Conservation (phyloP, 2,797 vertebrate genomes). For the Scyliorhinus canicula region DNA sequence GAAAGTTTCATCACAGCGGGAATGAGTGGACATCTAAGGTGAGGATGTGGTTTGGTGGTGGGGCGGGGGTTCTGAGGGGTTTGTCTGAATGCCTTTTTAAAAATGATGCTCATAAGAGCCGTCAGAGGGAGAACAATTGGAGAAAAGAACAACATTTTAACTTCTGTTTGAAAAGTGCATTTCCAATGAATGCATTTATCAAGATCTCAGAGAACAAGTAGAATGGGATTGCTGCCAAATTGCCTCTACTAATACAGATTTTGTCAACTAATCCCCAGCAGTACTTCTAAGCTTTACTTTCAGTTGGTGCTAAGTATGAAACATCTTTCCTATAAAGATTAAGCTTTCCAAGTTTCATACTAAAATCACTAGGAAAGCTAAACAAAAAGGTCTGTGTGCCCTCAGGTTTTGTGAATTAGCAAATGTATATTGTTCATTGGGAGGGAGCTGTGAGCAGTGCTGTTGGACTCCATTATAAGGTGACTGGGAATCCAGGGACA, state of each 20-base stretch:
- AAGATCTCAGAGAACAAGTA: neutral
- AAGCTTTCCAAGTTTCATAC: neutral
- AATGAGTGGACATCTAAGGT: neutral
- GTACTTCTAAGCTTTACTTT: neutral
- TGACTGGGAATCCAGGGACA: neutral
- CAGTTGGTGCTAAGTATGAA: neutral
- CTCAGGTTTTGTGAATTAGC: neutral
- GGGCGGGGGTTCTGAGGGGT: neutral
- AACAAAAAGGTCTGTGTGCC: neutral
- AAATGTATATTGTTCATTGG: neutral
- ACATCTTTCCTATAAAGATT: neutral
- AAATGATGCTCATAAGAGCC: neutral
- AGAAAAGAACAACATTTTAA: neutral
- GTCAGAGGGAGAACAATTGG: neutral
- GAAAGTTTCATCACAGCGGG: neutral
- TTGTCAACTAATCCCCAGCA: neutral
- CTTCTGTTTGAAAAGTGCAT: neutral
- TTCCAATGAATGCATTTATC: neutral
- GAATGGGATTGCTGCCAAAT: neutral
- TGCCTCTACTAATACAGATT: neutral
- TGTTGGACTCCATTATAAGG: neutral
- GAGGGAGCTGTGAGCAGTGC: neutral
- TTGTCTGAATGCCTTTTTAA: neutral
- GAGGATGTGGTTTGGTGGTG: neutral
- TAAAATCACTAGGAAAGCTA: neutral